Base-by-base conservation (phyloP, 2,888 invertebrate genomes). In the Clanis bilineata region DNA sequence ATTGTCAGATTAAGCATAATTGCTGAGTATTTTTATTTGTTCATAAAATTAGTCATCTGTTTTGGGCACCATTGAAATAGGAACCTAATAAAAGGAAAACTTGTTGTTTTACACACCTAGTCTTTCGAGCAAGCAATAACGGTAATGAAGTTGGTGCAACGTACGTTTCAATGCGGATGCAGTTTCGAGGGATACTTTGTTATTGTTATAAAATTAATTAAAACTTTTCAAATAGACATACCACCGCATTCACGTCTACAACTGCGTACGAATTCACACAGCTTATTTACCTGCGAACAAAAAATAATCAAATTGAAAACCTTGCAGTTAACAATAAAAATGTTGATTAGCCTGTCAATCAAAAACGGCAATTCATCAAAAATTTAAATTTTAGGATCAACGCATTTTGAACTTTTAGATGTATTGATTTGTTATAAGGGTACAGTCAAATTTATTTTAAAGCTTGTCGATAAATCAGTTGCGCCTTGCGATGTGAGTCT, bases 261-360 rank as follows among this genome's bases (percentile, higher is more conserved):
- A 7, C 38, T 10, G 9, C 44, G 6, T 25, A n/a, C 23, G n/a
- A 25, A 23, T n/a, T 23, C n/a, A 12, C 32, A 22, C 41, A 21
- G n/a, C 36, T 36, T 69, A 69, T 67, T 73, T 78, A 79, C 79
- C 79, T 77, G 79, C 61, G 63, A 71, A 75, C 72, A 79, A 79
- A 67, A 57, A 62, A 67, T 65, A 67, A 59, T 57, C n/a, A 65
- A n/a, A 38, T 38, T 38, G 23, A 38, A 22, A 68, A 12, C 25
- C 59, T 65, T 64, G 15, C 38, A 56, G 12, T 25, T 47, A 56
- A 38, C 55, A 38, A 38, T 38, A 55, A 36, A 51, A 55, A 32
- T 22, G 18, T 38, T 55, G 38, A 55, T 38, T 38, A 55, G 21
- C 22, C 55, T 55, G 32, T 28, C 36, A 51, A 51, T 36, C 18